A percentile compares a stretch with the other conserved stretches of the same genome.
These are phyloP conservation scores for Oppia nitens DNA, from an alignment of 1,140 invertebrate genomes.

Conservation along the genomic window DNA sequence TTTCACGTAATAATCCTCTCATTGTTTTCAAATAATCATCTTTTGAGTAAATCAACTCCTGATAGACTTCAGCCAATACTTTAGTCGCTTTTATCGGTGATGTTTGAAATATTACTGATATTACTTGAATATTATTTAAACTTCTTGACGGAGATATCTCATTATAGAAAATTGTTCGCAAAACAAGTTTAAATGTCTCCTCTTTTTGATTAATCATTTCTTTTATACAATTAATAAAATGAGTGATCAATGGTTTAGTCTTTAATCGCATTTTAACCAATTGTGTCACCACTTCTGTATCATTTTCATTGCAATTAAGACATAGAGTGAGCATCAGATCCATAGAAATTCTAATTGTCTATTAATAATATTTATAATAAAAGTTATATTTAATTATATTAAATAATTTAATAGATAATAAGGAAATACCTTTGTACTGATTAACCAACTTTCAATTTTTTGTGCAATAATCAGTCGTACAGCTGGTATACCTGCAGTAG, in stretches of 20 bases:
- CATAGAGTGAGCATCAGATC: conserved; percentile 83
- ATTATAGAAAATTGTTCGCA: conserved; percentile 86
- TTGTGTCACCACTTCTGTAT: conserved; percentile 74
- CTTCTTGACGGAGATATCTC: conserved; percentile 73
- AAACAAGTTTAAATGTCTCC: conserved; percentile 63
- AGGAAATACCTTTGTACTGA: conserved; percentile 71
- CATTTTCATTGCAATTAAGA: conserved; percentile 64
- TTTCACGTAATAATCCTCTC: conserved; percentile 63
- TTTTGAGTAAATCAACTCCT: conserved; percentile 66
- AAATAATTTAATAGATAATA: no score
- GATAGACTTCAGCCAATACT: conserved; percentile 36
- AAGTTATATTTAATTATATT: no score
- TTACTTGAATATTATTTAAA: conserved; percentile 79
- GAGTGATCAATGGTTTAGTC: conserved; percentile 73
- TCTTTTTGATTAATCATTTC: conserved; percentile 56
- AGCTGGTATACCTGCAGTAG: conserved; percentile 66
- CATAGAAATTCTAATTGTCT: conserved; percentile 51
- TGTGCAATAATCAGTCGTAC: conserved; percentile 61
- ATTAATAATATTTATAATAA: no score
- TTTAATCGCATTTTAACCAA: conserved; percentile 80
- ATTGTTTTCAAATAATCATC: conserved; percentile 78
- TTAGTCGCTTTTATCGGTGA: conserved; percentile 28
- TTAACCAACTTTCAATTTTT: conserved; percentile 78
- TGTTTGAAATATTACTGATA: conserved; percentile 68
- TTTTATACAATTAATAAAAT: conserved; percentile 67